These are phyloP conservation scores for Elmis aenea DNA, from an alignment of 2,888 invertebrate species.

Conservation along the genomic window DNA sequence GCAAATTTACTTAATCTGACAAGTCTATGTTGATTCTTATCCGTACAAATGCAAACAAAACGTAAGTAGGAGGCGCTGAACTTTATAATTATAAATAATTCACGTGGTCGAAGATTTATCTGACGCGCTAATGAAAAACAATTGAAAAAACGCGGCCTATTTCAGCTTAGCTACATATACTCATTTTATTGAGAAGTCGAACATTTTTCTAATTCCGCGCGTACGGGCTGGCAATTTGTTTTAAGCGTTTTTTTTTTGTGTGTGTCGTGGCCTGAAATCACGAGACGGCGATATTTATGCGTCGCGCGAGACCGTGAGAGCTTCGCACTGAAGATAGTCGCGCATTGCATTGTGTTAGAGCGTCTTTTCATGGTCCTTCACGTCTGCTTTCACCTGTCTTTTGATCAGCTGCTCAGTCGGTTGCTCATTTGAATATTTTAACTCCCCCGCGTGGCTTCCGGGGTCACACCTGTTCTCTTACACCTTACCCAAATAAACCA, in stretches of 20 bases:
- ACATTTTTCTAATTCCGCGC: slow-evolving; percentile 15
- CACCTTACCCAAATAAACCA: slow-evolving; percentile 8
- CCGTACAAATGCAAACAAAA: no score
- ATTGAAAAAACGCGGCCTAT: no score
- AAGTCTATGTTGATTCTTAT: no score
- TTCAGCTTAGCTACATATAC: no score
- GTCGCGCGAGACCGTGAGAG: slow-evolving; percentile 16
- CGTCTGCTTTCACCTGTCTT: slow-evolving; percentile 29
- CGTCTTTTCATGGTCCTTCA: slow-evolving; percentile 10
- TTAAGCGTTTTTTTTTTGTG: slow-evolving; percentile 9
- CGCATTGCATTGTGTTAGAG: slow-evolving; percentile 1
- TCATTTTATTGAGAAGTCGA: no score
- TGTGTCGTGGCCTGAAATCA: slow-evolving; percentile 11
- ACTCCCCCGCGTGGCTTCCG: slow-evolving; percentile 30
- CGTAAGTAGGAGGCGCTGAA: no score
- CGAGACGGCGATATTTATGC: slow-evolving; percentile 14
- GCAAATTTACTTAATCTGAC: no score
- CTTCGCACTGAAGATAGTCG: neutral
- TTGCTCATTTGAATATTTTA: slow-evolving; percentile 33
- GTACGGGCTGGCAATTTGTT: slow-evolving; percentile 13
- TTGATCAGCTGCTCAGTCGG: slow-evolving; percentile 32
- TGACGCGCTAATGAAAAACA: no score
- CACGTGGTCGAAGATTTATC: no score
- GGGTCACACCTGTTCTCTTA: slow-evolving; percentile 29
- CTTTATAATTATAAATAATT: no score